A percentile compares a stretch with the other conserved stretches of the same genome.
phyloP scores from a whole-genome alignment of 2,888 invertebrate species.

The Xanthia icteritia region DNA sequence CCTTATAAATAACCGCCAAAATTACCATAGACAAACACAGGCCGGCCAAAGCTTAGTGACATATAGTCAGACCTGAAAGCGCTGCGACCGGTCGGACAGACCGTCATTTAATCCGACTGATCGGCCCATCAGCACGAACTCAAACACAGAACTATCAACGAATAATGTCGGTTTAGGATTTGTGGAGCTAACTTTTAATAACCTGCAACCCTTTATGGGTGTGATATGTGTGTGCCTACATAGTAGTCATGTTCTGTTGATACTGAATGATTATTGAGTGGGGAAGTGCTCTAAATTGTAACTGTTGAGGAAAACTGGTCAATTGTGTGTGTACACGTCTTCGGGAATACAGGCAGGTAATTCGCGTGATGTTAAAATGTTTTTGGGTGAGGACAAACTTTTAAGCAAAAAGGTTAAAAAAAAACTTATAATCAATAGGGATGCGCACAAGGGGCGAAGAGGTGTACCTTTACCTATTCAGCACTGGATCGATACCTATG shows the following conservation, averaged over 20 bases:
- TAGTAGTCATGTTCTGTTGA: not conserved
- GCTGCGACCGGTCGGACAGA: constrained; percentile 12
- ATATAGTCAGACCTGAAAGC: constrained; percentile 28
- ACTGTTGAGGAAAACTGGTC: too few relatives aligned
- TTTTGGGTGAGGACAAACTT: too few relatives aligned
- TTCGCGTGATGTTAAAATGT: too few relatives aligned
- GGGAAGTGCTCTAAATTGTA: too few relatives aligned
- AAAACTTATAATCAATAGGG: too few relatives aligned
- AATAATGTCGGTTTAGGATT: constrained; percentile 39
- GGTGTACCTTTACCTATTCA: too few relatives aligned
- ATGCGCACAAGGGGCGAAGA: too few relatives aligned
- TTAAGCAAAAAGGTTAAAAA: too few relatives aligned
- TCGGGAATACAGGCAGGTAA: too few relatives aligned
- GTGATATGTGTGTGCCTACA: constrained; percentile 11
- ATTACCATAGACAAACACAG: constrained; percentile 35
- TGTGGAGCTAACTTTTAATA: constrained; percentile 50
- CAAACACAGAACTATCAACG: constrained; percentile 51
- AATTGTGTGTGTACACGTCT: too few relatives aligned
- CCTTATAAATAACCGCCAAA: not conserved
- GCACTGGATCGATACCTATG: too few relatives aligned
- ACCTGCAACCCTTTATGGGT: constrained; percentile 29
- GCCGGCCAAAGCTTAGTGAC: constrained; percentile 22
- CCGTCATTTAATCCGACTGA: constrained; percentile 51
- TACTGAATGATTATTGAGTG: not conserved
- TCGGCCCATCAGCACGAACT: constrained; percentile 59